phyloP scores from a whole-genome alignment of 2,113 vertebrate species.

The Caretta caretta region DNA sequence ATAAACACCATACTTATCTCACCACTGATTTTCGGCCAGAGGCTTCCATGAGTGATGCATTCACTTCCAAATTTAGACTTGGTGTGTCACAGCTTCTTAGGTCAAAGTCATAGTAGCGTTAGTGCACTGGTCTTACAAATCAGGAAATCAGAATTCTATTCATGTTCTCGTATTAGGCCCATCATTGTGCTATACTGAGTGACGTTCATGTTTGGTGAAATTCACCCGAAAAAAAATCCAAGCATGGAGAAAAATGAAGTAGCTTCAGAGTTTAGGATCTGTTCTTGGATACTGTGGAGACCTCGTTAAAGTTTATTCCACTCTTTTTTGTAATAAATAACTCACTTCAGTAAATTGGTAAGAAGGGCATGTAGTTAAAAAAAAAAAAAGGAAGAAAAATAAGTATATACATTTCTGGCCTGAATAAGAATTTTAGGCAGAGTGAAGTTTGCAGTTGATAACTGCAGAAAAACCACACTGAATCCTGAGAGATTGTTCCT shows the following conservation, averaged over 20 bases:
- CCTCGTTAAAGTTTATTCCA: slow-evolving; percentile 34
- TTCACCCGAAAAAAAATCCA: slow-evolving; percentile 12
- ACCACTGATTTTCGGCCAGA: background rate
- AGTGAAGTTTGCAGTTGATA: background rate
- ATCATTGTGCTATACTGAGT: background rate
- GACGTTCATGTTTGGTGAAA: background rate
- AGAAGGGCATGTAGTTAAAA: background rate
- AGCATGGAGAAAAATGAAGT: slow-evolving; percentile 4
- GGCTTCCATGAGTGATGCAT: background rate
- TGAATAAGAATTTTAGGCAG: background rate
- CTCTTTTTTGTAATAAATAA: slow-evolving; percentile 45
- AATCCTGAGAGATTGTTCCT: background rate
- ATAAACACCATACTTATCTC: background rate
- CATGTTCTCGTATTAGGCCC: background rate
- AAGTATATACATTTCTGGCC: background rate
- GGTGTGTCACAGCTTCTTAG: background rate
- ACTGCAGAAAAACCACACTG: background rate
- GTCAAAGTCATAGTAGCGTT: background rate
- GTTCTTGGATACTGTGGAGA: background rate
- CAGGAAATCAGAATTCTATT: slow-evolving; percentile 4
- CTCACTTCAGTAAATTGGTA: slow-evolving; percentile 8
- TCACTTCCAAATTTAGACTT: background rate
- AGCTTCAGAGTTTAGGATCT: slow-evolving; percentile 19
- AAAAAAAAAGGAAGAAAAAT: background rate
- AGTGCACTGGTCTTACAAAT: background rate